phyloP scores from a whole-genome alignment of 2,888 invertebrate species.

The Phasia obesa region DNA sequence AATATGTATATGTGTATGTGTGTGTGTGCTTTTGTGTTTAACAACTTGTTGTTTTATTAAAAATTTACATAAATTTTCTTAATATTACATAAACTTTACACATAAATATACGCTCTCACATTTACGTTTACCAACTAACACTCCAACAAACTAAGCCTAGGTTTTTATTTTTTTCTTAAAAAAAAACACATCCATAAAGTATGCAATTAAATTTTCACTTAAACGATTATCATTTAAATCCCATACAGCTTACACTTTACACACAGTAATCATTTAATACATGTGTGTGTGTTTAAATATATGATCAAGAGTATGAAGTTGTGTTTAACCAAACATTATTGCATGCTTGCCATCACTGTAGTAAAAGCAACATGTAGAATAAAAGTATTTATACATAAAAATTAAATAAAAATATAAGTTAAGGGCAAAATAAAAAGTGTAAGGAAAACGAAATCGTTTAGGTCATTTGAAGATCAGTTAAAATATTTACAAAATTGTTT shows the following conservation, averaged over 20 bases:
- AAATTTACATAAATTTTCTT: conserved; percentile 80
- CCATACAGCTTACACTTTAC: conserved; percentile 70
- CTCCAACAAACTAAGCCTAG: conserved; percentile 53
- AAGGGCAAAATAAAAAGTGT: neutral
- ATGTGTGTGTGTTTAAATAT: neutral
- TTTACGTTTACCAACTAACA: neutral
- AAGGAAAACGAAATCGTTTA: neutral
- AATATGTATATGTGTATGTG: neutral
- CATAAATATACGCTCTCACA: conserved; percentile 22
- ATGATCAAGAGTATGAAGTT: neutral
- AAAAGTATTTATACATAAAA: conserved; percentile 15
- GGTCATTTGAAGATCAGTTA: too few relatives aligned
- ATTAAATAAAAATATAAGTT: conserved; percentile 3
- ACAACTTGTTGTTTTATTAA: conserved; percentile 74
- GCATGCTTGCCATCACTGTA: conserved; percentile 24
- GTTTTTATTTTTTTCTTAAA: neutral
- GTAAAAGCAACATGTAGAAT: conserved; percentile 58
- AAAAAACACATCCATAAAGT: conserved; percentile 79
- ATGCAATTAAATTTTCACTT: conserved; percentile 82
- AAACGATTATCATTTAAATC: conserved; percentile 82
- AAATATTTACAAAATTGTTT: too few relatives aligned
- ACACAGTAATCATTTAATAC: conserved; percentile 9
- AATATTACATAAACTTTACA: conserved; percentile 69
- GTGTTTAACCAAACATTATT: conserved; percentile 39
- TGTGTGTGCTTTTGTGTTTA: neutral